Evolutionary conservation across 2,113 vertebrate genomes (phyloP).

Genomic region (Eurypyga helias): DNA sequence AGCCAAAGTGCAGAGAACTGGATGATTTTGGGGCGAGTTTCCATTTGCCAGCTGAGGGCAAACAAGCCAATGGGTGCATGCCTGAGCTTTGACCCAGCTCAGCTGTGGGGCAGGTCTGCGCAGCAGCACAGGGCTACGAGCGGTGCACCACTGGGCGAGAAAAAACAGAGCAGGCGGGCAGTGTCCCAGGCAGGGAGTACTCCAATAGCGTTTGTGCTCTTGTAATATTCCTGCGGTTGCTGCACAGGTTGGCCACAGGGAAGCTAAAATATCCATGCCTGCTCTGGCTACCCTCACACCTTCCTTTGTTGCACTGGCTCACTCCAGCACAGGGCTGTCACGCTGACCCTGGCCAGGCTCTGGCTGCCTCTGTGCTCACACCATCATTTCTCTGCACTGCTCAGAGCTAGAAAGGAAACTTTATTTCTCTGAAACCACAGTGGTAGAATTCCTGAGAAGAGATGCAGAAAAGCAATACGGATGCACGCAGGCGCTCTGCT

Average conservation of each 20-base stretch:
- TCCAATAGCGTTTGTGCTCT: not conserved
- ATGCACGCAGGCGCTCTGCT: not conserved
- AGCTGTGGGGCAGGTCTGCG: fast-evolving
- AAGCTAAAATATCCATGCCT: not conserved
- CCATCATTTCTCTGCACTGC: not conserved
- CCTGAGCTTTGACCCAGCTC: not conserved
- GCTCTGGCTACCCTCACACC: fast-evolving
- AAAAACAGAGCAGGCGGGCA: not conserved
- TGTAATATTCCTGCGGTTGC: not conserved
- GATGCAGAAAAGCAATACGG: not conserved
- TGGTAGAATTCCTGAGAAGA: not conserved
- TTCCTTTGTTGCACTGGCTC: not conserved
- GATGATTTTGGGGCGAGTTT: not conserved
- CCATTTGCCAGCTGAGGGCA: not conserved
- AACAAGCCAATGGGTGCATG: fast-evolving
- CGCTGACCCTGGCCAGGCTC: not conserved
- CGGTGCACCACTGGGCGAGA: fast-evolving
- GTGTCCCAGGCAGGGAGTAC: not conserved
- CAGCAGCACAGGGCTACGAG: fast-evolving
- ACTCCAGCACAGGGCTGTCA: not conserved
- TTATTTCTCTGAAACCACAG: not conserved
- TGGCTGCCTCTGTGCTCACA: not conserved
- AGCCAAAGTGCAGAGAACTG: not conserved
- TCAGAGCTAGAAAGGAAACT: not conserved
- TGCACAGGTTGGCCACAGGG: not conserved